Evolutionary conservation across 92 coral and sea anemone species (phyloP), one percentile per base, ranked within the genome.

Genomic region (Phymanthus crucifer): DNA sequence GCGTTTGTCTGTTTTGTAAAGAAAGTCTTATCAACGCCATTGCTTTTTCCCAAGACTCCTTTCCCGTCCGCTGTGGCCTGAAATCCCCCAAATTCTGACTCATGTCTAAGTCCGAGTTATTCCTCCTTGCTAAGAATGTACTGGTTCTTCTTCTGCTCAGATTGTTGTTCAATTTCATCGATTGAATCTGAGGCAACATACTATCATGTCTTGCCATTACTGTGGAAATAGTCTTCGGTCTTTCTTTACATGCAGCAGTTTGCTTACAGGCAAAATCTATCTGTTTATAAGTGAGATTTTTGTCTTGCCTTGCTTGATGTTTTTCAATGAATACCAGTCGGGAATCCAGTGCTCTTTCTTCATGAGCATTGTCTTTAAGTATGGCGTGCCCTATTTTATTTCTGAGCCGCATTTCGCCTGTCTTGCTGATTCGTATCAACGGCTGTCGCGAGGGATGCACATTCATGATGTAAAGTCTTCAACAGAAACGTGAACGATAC

Each of bases 301-400:
- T 91, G 65, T 90, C 97, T 27, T 93, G 92, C 75, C 97, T 78
- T 78, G 83, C 81, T 61, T 86, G 84, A 17, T 90, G 90, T 69
- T 83, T 90, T 0, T 77, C 75, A 16, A 93, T 69, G 1, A 83
- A 72, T 69, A 83, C 85, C 14, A 93, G 84, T 48, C 75, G 83
- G 3, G 97, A 68, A 67, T 79, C 89, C 71, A 95, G 81, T 3
- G 97, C 93, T 48, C 98, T 87, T 38, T 95, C 98, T 79, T 95
- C 98, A 73, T 93, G 85, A 32, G 97, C 83, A 36, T 95, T 95
- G 70, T 95, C 98, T 32, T 87, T 93, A 9, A 95, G 84, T 34
- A 95, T 93, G 32, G 98, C 95, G 21, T 81, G 83, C 19, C 97
- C 90, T 4, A 95, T 91, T 48, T 93, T 95, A 72, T 95, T 95